A percentile compares a stretch with the other conserved stretches of the same genome.
Conservation (phyloP, 2,797 vertebrate genomes). For the Yasuhikotakia modesta region DNA sequence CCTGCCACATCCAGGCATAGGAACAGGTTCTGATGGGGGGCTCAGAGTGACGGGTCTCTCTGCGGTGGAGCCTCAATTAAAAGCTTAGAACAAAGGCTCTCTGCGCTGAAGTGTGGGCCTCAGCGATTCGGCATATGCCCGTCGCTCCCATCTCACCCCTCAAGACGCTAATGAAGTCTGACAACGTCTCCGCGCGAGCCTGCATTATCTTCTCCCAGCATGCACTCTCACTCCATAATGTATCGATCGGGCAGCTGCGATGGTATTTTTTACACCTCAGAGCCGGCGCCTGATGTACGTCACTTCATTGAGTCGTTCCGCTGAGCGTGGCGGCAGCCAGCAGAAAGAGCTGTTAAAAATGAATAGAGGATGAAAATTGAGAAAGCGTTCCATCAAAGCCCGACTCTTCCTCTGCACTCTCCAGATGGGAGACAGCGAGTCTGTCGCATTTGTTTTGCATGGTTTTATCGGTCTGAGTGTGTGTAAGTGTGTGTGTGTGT, state of each 20-base stretch:
- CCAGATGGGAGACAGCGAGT: conserved; percentile 38
- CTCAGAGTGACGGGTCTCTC: conserved; percentile 41
- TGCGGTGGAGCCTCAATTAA: conserved; percentile 53
- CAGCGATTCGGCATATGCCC: conserved; percentile 64
- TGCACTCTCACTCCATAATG: conserved; percentile 82
- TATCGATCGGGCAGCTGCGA: conserved; percentile 75
- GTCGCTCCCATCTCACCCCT: conserved; percentile 72
- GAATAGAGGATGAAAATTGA: conserved; percentile 67
- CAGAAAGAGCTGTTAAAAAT: conserved; percentile 73
- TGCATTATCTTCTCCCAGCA: conserved; percentile 86
- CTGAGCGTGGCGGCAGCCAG: conserved; percentile 59
- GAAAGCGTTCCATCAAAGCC: conserved; percentile 63
- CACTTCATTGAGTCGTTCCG: conserved; percentile 51
- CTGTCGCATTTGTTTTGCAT: conserved; percentile 52
- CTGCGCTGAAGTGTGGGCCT: conserved; percentile 29
- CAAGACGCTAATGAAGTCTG: conserved; percentile 81
- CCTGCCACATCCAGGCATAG: conserved; percentile 39
- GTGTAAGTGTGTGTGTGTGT: background rate
- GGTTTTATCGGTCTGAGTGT: conserved; percentile 4
- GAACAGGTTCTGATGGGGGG: conserved; percentile 21
- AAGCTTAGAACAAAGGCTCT: conserved; percentile 49
- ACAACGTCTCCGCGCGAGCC: conserved; percentile 81
- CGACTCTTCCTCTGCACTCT: background rate
- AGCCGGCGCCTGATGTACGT: conserved; percentile 61
- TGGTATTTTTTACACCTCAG: conserved; percentile 82